Evolutionary conservation across 2,113 vertebrate species (phyloP), one percentile per base, ranked within the genome.

Genomic region (human): DNA sequence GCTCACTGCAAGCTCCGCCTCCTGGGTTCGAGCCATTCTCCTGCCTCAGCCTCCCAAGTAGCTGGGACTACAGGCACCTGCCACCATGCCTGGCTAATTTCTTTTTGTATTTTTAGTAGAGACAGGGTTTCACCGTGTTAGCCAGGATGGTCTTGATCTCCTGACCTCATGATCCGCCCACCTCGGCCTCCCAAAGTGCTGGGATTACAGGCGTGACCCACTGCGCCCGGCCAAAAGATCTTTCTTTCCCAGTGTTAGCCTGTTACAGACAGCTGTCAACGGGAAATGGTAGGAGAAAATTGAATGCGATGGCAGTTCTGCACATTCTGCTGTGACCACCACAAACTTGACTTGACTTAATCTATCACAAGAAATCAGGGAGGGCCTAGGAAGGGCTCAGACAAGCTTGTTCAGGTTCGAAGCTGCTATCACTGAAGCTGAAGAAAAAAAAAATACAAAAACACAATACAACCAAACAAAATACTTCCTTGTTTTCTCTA

Each of bases 341-440:
- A 86, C 45, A 97, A 96, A 87, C 89, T 0, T 61, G 30, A 97
- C 79, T 59, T 89, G 92, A 83, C 66, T 90, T 95, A 73, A 92
- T 70, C 30, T 78, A 91, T 30, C 52, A 84, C 50, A 2, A 3
- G 9, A 93, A 94, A 94, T 73, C 91, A 96, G 64, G 38, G 18
- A 73, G 40, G 82, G 45, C 59, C 89, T 50, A 78, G 90, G 66
- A 87, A 91, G n/a, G 57, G 32, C 64, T 80, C 52, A 92, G 48
- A 59, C 23, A 76, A 92, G 20, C 40, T 81, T 90, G 20, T 72
- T 88, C 30, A 94, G 52, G 32, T 70, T 52, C 81, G 45, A 94
- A 91, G 66, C 38, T 94, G 22, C 32, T 9, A 35, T 76, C 70
- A 94, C 4, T 84, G 78, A 96, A 84, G n/a, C 14, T 75, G 38